Percentiles rank a stretch among this genome's conserved stretches.
Conservation (phyloP, 2,888 invertebrate species). For the Drosophila melanosoma region DNA sequence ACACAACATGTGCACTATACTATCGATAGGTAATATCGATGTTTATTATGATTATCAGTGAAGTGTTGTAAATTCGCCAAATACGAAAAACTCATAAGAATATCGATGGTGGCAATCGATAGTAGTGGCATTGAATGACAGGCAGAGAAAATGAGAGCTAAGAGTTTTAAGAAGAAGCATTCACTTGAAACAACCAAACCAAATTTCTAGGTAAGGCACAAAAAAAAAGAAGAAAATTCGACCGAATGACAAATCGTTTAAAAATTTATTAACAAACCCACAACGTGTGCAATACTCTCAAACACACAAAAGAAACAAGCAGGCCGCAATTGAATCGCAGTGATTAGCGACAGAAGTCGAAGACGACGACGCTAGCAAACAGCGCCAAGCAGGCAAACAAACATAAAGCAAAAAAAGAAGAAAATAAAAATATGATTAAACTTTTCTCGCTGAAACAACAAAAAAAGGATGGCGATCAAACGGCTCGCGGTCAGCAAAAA, state of each 20-base stretch:
- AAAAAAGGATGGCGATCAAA: constrained; percentile 97
- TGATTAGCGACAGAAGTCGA: constrained; percentile 24
- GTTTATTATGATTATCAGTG: neutral
- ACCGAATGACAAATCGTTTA: constrained; percentile 7
- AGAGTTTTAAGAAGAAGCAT: constrained; percentile 42
- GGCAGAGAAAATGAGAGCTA: constrained; percentile 44
- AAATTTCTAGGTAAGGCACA: constrained; percentile 53
- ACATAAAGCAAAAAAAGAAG: constrained; percentile 27
- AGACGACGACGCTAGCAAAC: constrained; percentile 46
- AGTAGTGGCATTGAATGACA: constrained; percentile 36
- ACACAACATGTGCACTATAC: constrained; percentile 32
- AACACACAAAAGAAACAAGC: constrained; percentile 4
- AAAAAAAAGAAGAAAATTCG: constrained; percentile 1
- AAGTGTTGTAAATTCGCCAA: neutral
- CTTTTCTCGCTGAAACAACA: constrained; percentile 99
- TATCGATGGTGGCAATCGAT: constrained; percentile 18
- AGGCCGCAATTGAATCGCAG: constrained; percentile 8
- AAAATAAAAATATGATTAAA: constrained; percentile 92
- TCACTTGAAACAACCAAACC: constrained; percentile 52
- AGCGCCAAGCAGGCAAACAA: constrained; percentile 53
- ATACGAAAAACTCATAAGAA: neutral
- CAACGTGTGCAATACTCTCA: constrained; percentile 6
- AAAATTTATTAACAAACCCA: constrained; percentile 17
- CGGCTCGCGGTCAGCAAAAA: constrained; percentile 92
- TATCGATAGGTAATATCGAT: constrained; percentile 13